Evolutionary conservation across 2,888 invertebrate species (phyloP).

Genomic region (Dascillus cervinus): DNA sequence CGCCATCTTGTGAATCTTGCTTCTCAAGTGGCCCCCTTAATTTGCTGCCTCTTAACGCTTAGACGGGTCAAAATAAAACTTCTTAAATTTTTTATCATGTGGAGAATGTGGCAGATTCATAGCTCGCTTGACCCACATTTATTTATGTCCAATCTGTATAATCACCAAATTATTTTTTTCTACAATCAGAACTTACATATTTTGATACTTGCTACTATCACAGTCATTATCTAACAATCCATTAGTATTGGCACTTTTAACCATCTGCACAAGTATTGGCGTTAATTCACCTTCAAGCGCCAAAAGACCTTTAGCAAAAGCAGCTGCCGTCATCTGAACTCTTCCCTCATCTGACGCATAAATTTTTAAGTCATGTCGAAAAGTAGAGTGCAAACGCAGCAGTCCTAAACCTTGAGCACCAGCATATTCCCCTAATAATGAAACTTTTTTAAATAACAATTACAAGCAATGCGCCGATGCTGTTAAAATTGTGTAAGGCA

Average conservation of each 20-base stretch:
- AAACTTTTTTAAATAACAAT: too few species aligned
- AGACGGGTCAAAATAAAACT: too few species aligned
- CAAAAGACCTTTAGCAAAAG: slow-evolving; percentile 95
- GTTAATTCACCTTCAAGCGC: slow-evolving; percentile 97
- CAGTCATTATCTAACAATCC: slow-evolving; percentile 97
- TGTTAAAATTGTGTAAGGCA: too few species aligned
- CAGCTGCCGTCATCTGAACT: slow-evolving; percentile 99
- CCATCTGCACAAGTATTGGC: slow-evolving; percentile 99
- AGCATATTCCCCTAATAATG: slow-evolving; percentile 64
- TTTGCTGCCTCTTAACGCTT: too few species aligned
- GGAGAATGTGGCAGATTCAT: too few species aligned
- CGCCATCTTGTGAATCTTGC: too few species aligned
- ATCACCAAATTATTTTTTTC: too few species aligned
- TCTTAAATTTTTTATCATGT: too few species aligned
- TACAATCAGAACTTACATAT: slow-evolving; percentile 86
- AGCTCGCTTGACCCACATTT: too few species aligned
- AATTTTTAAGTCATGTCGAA: slow-evolving; percentile 97
- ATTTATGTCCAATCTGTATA: too few species aligned
- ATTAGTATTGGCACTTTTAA: slow-evolving; percentile 98
- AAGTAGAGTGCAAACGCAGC: slow-evolving; percentile 92
- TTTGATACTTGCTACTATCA: slow-evolving; percentile 91
- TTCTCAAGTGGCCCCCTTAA: too few species aligned
- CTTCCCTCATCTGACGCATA: slow-evolving; percentile 99
- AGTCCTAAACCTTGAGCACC: slow-evolving; percentile 94
- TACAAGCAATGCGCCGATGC: too few species aligned